These are phyloP conservation scores for Protobothrops flavoviridis DNA, from an alignment of 2,113 vertebrate species.

Conservation along the genomic window DNA sequence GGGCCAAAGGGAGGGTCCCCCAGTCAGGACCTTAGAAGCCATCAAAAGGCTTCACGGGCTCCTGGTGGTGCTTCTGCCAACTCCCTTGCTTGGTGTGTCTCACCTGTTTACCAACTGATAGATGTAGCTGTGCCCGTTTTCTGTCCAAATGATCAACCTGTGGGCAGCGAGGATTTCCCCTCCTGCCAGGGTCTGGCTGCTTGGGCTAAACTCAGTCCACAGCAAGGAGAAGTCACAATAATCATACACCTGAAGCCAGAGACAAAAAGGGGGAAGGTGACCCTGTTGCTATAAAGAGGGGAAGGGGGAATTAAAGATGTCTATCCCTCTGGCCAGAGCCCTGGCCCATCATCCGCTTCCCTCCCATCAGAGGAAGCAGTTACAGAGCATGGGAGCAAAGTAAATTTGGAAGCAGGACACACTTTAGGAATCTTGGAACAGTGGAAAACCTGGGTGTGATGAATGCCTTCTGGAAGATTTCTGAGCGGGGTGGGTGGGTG, in stretches of 20 bases:
- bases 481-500: too few species aligned
- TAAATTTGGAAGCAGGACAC: neutral
- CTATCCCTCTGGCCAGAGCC: neutral
- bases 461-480: neutral
- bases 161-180: conserved; percentile 77
- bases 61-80: conserved; percentile 72
- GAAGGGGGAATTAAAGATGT: neutral
- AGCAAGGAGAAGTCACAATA: conserved; percentile 80
- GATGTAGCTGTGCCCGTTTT: conserved; percentile 76
- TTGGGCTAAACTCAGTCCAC: conserved; percentile 65
- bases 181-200: conserved; percentile 69
- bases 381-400: neutral
- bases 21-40: conserved; percentile 76
- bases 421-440: neutral
- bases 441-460: neutral
- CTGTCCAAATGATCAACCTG: conserved; percentile 78
- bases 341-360: neutral
- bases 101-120: conserved; percentile 89
- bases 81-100: conserved; percentile 70
- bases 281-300: neutral
- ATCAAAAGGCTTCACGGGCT: conserved; percentile 77
- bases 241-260: conserved; percentile 72
- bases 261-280: neutral
- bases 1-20: conserved; percentile 77
- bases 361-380: neutral